Percentiles rank a stretch among this genome's conserved stretches.
These are phyloP conservation scores for Paramormyrops hopkinsi DNA, from an alignment of 2,797 vertebrate species.

Conservation along the genomic window DNA sequence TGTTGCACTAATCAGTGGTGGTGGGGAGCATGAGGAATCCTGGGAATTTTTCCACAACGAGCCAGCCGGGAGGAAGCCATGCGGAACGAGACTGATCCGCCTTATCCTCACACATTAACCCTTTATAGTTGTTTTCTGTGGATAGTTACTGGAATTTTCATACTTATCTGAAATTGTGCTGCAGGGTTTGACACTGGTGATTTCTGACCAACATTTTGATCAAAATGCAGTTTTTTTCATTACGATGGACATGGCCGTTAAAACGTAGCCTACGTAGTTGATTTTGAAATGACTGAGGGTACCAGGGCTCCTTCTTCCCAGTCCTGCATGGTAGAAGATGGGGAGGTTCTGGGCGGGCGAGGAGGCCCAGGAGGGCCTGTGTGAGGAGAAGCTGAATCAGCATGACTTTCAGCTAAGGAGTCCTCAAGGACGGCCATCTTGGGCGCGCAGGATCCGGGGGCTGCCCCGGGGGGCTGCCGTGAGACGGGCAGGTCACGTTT, in stretches of 20 bases:
- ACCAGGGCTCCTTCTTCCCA: conserved; percentile 47
- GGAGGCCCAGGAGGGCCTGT: conserved; percentile 57
- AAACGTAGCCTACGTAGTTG: neutral
- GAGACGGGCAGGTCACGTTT: neutral
- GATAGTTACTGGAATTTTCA: neutral
- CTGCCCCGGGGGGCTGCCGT: neutral
- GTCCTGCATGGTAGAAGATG: conserved; percentile 60
- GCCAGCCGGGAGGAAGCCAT: neutral
- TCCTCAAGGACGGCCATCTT: conserved; percentile 49
- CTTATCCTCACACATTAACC: neutral
- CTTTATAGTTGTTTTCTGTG: neutral
- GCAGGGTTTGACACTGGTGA: neutral
- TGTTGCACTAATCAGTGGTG: neutral
- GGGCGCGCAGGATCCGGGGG: neutral
- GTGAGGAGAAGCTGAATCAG: conserved; percentile 57
- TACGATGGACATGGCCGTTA: neutral
- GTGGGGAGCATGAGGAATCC: neutral
- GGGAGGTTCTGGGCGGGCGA: conserved; percentile 59
- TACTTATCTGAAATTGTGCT: neutral
- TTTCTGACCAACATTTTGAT: neutral
- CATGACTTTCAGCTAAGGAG: conserved; percentile 61
- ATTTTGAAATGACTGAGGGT: conserved; percentile 60
- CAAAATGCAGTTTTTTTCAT: neutral
- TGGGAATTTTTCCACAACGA: neutral
- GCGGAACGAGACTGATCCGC: neutral